Evolutionary conservation across 2,797 vertebrate species (phyloP).

Genomic region (Hylomyscus alleni): DNA sequence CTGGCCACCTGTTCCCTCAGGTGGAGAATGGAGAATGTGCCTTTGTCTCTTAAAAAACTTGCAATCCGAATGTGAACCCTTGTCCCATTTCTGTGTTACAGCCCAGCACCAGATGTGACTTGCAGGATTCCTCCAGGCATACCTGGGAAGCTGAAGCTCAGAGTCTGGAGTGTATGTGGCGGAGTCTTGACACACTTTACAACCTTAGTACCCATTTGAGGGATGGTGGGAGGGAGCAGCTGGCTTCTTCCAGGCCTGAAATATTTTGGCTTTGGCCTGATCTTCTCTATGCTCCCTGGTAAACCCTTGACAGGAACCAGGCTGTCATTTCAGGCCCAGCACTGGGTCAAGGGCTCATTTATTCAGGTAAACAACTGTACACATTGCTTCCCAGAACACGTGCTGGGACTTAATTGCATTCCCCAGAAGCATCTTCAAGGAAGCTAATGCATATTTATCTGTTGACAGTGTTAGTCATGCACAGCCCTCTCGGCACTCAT

Average conservation of each 20-base stretch:
- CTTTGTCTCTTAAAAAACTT: background rate
- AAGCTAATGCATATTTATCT: background rate
- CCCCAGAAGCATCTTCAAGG: background rate
- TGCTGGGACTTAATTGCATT: background rate
- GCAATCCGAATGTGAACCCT: no score
- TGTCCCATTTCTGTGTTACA: no score
- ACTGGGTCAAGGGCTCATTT: background rate
- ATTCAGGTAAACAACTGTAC: conserved; percentile 1
- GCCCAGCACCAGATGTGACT: background rate
- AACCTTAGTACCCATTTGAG: background rate
- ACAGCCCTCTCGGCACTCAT: background rate
- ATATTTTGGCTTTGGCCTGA: background rate
- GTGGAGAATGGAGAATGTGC: background rate
- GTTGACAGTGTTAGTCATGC: background rate
- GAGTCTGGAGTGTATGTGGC: background rate
- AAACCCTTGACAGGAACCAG: background rate
- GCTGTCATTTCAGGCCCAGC: background rate
- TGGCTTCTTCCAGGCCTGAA: background rate
- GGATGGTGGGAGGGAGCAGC: background rate
- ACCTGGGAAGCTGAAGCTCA: background rate
- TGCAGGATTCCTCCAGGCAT: background rate
- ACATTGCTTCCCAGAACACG: conserved; percentile 8
- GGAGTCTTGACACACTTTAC: no score
- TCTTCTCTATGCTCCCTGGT: background rate
- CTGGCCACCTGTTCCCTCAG: background rate